Conservation (phyloP, 1,140 invertebrate species). For the Rhagoletis zephyria region DNA sequence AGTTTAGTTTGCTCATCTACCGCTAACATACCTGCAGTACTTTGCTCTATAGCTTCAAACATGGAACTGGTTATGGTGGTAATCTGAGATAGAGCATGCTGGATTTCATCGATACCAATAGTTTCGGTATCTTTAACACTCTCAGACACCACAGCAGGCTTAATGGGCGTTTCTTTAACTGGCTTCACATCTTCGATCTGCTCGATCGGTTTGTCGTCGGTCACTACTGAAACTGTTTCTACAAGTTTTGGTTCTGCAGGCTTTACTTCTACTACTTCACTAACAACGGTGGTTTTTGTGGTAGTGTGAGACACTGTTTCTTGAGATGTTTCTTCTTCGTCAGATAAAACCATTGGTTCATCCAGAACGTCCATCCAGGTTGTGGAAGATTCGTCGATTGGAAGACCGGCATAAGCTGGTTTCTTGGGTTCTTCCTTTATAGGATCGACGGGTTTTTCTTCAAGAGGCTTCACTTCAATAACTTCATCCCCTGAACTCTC, state of each 20-base stretch:
- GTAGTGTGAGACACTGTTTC: neutral
- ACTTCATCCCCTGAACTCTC: neutral
- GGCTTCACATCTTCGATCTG: neutral
- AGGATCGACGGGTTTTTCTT: slow-evolving; percentile 1
- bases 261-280: neutral
- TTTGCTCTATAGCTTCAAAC: too few species aligned
- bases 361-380: slow-evolving; percentile 76
- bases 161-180: slow-evolving; percentile 59
- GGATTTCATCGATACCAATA: neutral
- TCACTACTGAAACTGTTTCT: neutral
- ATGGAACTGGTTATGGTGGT: too few species aligned
- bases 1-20: too few species aligned
- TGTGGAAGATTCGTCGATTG: slow-evolving; percentile 74
- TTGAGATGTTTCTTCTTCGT: slow-evolving; percentile 67
- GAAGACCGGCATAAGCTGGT: slow-evolving; percentile 72
- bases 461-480: neutral
- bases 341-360: slow-evolving; percentile 74
- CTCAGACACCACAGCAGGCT: neutral
- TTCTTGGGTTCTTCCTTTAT: slow-evolving; percentile 58
- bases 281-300: slow-evolving; percentile 10
- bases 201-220: neutral
- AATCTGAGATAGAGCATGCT: too few species aligned
- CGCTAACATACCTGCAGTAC: too few species aligned
- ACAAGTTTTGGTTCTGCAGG: neutral
- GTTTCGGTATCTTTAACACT: neutral